These are phyloP conservation scores for Channallabes apus DNA, from an alignment of 2,797 vertebrate genomes.

Conservation along the genomic window DNA sequence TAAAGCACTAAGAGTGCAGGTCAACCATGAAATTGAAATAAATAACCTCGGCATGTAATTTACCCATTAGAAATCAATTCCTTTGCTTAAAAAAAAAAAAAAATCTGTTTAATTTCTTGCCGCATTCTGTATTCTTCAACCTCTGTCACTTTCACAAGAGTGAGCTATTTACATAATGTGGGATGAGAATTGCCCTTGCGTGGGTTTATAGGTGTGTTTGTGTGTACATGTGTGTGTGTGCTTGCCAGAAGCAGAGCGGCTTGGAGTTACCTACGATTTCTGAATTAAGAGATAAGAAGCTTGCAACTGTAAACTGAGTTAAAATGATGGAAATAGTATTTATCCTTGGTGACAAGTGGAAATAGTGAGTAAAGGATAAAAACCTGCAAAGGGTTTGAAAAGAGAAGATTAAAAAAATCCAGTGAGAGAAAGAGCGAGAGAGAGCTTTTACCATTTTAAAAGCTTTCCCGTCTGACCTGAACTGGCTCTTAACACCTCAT, in stretches of 20 bases:
- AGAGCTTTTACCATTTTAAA: conserved; percentile 19
- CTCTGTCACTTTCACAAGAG: neutral
- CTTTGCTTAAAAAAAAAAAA: neutral
- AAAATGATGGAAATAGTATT: conserved; percentile 13
- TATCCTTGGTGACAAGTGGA: neutral
- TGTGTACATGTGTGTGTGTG: neutral
- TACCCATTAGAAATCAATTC: conserved; percentile 15
- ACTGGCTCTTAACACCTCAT: conserved; percentile 17
- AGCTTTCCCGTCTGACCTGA: neutral
- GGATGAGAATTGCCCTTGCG: neutral
- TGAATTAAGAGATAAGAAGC: conserved; percentile 1
- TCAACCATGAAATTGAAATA: conserved; percentile 7
- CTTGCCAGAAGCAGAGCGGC: neutral
- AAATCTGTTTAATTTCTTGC: neutral
- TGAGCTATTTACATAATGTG: conserved; percentile 9
- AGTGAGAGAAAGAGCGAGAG: neutral
- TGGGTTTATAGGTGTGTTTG: conserved; percentile 3
- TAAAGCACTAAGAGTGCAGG: neutral
- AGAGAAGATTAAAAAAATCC: too few species aligned
- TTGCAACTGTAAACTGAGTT: conserved; percentile 7
- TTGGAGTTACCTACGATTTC: neutral
- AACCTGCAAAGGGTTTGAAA: neutral
- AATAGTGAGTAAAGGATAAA: neutral
- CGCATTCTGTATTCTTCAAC: neutral
- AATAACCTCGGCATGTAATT: neutral